Conservation (phyloP, 2,113 vertebrate genomes). For the Alces alces region DNA sequence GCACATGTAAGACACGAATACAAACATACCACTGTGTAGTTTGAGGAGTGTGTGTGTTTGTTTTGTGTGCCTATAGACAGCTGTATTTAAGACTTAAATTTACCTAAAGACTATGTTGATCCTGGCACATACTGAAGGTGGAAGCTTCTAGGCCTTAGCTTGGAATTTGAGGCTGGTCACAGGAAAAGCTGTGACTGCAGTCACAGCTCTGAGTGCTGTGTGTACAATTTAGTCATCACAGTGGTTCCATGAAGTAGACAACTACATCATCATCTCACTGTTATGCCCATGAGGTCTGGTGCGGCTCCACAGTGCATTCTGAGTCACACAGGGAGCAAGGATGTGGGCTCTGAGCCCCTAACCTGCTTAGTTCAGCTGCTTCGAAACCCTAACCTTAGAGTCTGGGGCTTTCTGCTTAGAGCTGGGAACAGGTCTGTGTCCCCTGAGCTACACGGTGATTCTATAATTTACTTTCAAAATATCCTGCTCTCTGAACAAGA, state of each 20-base stretch:
- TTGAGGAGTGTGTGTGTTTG: no score
- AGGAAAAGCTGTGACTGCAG: accelerated
- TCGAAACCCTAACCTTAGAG: not conserved
- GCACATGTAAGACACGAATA: not conserved
- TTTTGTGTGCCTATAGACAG: not conserved
- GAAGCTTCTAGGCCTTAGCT: not conserved
- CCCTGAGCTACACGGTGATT: not conserved
- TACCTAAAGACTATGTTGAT: not conserved
- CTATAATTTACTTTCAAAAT: not conserved
- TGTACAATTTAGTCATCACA: accelerated
- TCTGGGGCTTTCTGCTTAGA: not conserved
- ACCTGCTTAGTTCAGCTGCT: not conserved
- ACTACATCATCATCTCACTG: accelerated
- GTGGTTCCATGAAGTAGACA: accelerated
- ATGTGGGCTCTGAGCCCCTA: not conserved
- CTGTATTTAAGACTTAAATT: not conserved
- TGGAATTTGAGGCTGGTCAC: not conserved
- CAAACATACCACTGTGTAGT: accelerated
- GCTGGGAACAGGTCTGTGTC: not conserved
- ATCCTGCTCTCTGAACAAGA: not conserved
- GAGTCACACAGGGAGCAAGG: accelerated
- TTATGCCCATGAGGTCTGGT: accelerated
- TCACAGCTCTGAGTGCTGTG: not conserved
- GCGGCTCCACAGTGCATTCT: no score
- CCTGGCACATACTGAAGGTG: no score